Evolutionary conservation across 1,140 invertebrate species (phyloP), one percentile per base, ranked within the genome.

Genomic region (Solen grandis): DNA sequence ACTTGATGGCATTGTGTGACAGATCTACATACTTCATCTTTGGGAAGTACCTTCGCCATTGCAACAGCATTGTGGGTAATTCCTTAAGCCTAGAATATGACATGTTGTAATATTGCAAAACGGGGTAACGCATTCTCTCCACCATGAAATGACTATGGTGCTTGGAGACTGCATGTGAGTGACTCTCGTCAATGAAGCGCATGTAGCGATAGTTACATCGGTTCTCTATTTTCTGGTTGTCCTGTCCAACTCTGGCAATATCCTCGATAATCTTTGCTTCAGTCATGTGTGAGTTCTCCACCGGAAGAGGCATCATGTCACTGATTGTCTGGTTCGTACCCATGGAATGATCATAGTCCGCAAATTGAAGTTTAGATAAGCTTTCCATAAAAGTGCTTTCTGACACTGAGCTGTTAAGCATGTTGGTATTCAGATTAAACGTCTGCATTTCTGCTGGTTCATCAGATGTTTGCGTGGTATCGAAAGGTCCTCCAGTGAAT

Each of bases 21-120:
- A 86, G n/a, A 52, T 86, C 85, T 22, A 86, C 19, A 35, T 54
- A 79, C 55, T 72, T 25, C 55, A 86, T 66, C 33, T 55, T 62
- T 29, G 77, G 79, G 46, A 83, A 85, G 25, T 80, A 54, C 22
- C 70, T 33, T n/a, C 83, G 55, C 83, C 83, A 85, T 31, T 63
- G 29, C n/a, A 70, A 13, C 35, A 79, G 38, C 22, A 63, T 69
- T 5, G 33, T 16, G 2, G 74, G 69, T 31, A 82, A 27, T 36
- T 63, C 46, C 25, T 16, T 72, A 13, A 68, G n/a, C 4, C 38
- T 29, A 1, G 74, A 68, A 63, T 74, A 38, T 38, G 83, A 82
- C 59, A 79, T 73, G 41, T 84, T 82, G 55, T 70, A 65, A 22
- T 33, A 68, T 25, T 66, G 19, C 5, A 84, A 54, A 2, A 31